These are phyloP conservation scores for Temnothorax ravouxi DNA, from an alignment of 2,888 invertebrate genomes.

Conservation along the genomic window DNA sequence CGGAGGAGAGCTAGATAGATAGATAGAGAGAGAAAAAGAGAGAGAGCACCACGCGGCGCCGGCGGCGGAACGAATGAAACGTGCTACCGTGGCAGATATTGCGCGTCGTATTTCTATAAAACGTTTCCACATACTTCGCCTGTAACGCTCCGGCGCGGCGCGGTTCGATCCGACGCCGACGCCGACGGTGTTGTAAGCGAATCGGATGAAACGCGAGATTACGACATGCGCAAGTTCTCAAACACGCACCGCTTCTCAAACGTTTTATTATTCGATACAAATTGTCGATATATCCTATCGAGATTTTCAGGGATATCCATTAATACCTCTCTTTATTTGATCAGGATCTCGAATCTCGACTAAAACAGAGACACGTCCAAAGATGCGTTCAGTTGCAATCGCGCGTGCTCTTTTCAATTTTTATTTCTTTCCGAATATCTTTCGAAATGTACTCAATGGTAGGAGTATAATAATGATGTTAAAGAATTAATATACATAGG, in stretches of 20 bases:
- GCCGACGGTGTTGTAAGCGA: neutral
- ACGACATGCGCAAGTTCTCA: conserved; percentile 8
- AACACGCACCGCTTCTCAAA: conserved; percentile 52
- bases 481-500: neutral
- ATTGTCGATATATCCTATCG: conserved; percentile 1
- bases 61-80: conserved; percentile 72
- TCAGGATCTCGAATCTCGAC: too few relatives aligned
- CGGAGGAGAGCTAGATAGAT: conserved; percentile 13
- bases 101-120: conserved; percentile 65
- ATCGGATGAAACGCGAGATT: conserved; percentile 27
- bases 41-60: conserved; percentile 44
- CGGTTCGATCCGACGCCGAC: conserved; percentile 1
- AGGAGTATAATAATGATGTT: neutral
- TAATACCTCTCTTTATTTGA: neutral
- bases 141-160: conserved; percentile 16
- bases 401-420: neutral
- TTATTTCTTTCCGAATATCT: neutral
- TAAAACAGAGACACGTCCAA: neutral
- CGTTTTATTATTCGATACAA: conserved; percentile 56
- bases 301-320: conserved; percentile 37
- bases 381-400: neutral
- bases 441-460: neutral
- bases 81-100: conserved; percentile 69
- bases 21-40: conserved; percentile 4
- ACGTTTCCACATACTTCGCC: conserved; percentile 62